These are phyloP conservation scores for Hoplias malabaricus DNA, from an alignment of 2,113 vertebrate genomes.

Conservation along the genomic window DNA sequence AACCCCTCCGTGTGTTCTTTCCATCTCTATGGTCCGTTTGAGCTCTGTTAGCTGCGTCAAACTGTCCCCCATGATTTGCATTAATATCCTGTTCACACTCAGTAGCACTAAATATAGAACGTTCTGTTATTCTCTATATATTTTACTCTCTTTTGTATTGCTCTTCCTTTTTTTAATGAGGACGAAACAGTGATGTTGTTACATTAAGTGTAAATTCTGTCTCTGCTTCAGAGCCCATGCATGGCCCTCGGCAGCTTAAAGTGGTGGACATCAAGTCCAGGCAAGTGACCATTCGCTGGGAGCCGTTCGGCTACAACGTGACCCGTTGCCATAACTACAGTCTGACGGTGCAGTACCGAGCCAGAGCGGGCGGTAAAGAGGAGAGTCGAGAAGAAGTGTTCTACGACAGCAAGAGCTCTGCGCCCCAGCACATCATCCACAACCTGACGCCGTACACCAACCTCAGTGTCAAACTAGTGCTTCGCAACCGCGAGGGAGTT, in stretches of 20 bases:
- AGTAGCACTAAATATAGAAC: not conserved
- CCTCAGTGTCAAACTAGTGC: slow-evolving; percentile 88
- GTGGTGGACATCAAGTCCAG: slow-evolving; percentile 91
- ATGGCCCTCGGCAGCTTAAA: slow-evolving; percentile 86
- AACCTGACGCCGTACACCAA: slow-evolving; percentile 93
- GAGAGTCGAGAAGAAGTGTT: slow-evolving; percentile 92
- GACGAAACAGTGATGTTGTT: not conserved
- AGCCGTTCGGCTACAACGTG: slow-evolving; percentile 95
- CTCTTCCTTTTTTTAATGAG: not conserved
- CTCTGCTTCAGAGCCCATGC: slow-evolving; percentile 88
- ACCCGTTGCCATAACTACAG: slow-evolving; percentile 97
- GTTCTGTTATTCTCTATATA: not conserved
- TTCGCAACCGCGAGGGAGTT: slow-evolving; percentile 90
- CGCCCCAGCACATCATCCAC: slow-evolving; percentile 92
- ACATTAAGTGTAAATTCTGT: not conserved
- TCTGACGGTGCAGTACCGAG: slow-evolving; percentile 90
- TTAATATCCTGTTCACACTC: not conserved
- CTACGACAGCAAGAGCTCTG: slow-evolving; percentile 84
- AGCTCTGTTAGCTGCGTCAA: not conserved
- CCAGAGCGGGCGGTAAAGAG: slow-evolving; percentile 84
- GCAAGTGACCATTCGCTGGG: slow-evolving; percentile 95
- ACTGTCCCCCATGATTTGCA: not conserved
- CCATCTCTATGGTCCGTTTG: not conserved
- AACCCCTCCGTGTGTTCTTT: not conserved
- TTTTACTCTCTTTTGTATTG: not conserved